A percentile compares a stretch with the other conserved stretches of the same genome.
Conservation (phyloP, 2,888 invertebrate species). For the Latrodectus elegans region DNA sequence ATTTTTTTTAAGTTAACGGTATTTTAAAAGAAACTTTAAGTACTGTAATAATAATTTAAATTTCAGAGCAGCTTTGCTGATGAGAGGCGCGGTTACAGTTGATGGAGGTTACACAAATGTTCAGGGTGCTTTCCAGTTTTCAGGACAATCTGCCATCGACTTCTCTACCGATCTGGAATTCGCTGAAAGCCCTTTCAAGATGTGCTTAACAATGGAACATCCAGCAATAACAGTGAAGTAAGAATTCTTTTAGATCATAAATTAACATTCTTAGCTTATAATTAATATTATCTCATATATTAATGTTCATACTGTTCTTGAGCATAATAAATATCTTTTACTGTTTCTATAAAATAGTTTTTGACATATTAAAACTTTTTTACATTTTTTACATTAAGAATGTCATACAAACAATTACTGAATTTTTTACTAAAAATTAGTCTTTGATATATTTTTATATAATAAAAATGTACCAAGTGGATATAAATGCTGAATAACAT, state of each 20-base stretch:
- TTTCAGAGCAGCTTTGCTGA: slow-evolving; percentile 81
- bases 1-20: no score
- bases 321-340: no score
- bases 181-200: slow-evolving; percentile 81
- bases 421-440: no score
- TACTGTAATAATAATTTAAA: not conserved
- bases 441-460: no score
- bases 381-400: no score
- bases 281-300: not conserved
- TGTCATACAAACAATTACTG: no score
- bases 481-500: no score
- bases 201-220: slow-evolving; percentile 85
- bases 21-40: no score
- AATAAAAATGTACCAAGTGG: no score
- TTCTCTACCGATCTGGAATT: slow-evolving; percentile 86
- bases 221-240: slow-evolving; percentile 81
- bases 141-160: slow-evolving; percentile 82
- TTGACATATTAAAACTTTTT: no score
- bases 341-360: no score
- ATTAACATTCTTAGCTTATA: not conserved
- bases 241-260: slow-evolving; percentile 55
- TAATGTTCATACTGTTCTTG: no score
- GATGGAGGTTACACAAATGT: slow-evolving; percentile 81
- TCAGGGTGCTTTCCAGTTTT: slow-evolving; percentile 81
- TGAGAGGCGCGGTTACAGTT: slow-evolving; percentile 80